Base-by-base conservation (phyloP, 2,888 invertebrate genomes). In the Geotrupes spiniger region DNA sequence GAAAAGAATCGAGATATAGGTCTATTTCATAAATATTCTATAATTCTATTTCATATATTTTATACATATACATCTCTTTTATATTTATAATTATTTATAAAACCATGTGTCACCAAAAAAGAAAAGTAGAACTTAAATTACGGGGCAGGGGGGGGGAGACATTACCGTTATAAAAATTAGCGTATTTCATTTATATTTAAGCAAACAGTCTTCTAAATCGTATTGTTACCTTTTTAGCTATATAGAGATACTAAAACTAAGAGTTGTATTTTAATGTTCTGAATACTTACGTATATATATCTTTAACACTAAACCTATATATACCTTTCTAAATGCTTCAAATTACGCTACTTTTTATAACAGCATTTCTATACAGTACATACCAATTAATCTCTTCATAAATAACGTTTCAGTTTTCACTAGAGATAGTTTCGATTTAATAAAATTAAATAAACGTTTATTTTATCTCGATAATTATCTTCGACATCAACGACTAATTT, bases 1-100 rank as follows among this genome's bases (percentile, higher is more conserved):
- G 38, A 45, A 39, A 38, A 39, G 29, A 26, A 38, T 27, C 44
- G 49, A 49, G 49, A 49, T 45, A 59, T 60, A 62, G 63, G 64
- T 62, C 59, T 64, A 62, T 66, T 66, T 65, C 63, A 71, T 59
- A 58, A 59, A 59, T 66, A 69, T 69, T 57, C 59, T 60, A 69
- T 69, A 69, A 63, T 65, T 70, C 70, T 70, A 71, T 71, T 69
- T 70, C 63, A 71, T 72, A 72, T 71, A 71, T 66, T 72, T 71
- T 73, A 71, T 72, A 73, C 71, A 73, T 72, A 72, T 71, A 71
- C 70, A 71, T 71, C 70, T 73, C 70, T 72, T 68, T 55, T 68
- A 66, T 70, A 69, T 68, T 66, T 62, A 70, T 70, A 60, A 66
- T 66, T 65, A 66, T 68, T 71, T 71, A 72, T 71, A 71, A 72